These are phyloP conservation scores for Drosophila stalkeri DNA, from an alignment of 2,888 invertebrate genomes.

Conservation along the genomic window DNA sequence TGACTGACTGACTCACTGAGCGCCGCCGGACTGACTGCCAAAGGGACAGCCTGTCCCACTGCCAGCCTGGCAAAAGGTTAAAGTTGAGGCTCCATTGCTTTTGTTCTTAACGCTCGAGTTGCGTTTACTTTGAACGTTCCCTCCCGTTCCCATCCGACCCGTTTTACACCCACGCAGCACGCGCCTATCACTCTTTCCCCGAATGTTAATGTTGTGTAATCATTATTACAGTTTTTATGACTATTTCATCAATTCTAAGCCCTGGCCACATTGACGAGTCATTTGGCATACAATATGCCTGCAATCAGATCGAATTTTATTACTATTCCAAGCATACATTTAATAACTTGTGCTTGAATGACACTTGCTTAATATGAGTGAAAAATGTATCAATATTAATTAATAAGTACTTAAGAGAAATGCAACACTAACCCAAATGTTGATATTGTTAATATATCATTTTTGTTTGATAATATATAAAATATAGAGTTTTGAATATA, in stretches of 20 bases:
- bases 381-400: not conserved
- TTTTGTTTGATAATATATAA: too few species aligned
- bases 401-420: too few species aligned
- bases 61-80: conserved; percentile 51
- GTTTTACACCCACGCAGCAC: not conserved
- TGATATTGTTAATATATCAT: too few species aligned
- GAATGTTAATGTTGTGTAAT: conserved; percentile 39
- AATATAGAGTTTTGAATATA: too few species aligned
- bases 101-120: conserved; percentile 27
- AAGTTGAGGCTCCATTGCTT: conserved; percentile 50
- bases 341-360: conserved; percentile 23
- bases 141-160: not conserved
- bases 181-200: not conserved
- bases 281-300: conserved; percentile 20
- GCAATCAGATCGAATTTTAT: conserved; percentile 38
- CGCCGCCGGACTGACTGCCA: not conserved
- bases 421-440: too few species aligned
- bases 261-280: not conserved
- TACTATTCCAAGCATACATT: conserved; percentile 22
- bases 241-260: conserved; percentile 30
- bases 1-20: not conserved
- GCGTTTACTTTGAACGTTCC: conserved; percentile 42
- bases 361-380: conserved; percentile 7
- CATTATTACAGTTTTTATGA: conserved; percentile 44
- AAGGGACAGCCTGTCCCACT: not conserved